Evolutionary conservation across 2,888 invertebrate genomes (phyloP).

Genomic region (Maniola hyperantus): DNA sequence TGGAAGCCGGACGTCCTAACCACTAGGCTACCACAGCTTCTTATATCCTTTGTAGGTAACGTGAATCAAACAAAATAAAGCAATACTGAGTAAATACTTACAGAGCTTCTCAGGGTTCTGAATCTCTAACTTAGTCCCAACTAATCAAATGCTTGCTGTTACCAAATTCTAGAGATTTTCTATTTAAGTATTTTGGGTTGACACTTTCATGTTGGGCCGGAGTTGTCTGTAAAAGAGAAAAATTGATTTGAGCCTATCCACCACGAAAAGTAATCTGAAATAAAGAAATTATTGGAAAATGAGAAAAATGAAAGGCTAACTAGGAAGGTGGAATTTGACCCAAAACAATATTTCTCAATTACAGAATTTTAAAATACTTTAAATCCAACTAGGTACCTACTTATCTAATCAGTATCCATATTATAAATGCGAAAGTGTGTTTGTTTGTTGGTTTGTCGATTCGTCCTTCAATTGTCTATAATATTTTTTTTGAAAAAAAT

Average conservation of each 20-base stretch:
- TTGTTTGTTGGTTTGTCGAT: too few species aligned
- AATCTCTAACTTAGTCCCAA: background rate
- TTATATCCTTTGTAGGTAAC: too few species aligned
- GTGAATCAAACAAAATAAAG: too few species aligned
- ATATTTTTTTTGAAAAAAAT: too few species aligned
- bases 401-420: too few species aligned
- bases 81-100: slow-evolving; percentile 1
- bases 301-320: slow-evolving; percentile 38
- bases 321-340: slow-evolving; percentile 67
- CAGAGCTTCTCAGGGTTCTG: background rate
- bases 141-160: background rate
- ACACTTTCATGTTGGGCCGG: slow-evolving; percentile 8
- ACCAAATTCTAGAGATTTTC: background rate
- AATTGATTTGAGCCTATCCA: slow-evolving; percentile 70
- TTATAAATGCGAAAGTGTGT: too few species aligned
- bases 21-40: too few species aligned
- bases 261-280: slow-evolving; percentile 48
- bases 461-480: too few species aligned
- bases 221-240: slow-evolving; percentile 58
- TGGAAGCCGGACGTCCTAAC: too few species aligned
- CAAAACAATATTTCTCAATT: slow-evolving; percentile 62
- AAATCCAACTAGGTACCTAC: too few species aligned
- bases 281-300: slow-evolving; percentile 44
- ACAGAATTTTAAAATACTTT: slow-evolving; percentile 22
- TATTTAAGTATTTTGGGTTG: background rate